Evolutionary conservation across 1,140 invertebrate species (phyloP).

Genomic region (Heliconius congener): DNA sequence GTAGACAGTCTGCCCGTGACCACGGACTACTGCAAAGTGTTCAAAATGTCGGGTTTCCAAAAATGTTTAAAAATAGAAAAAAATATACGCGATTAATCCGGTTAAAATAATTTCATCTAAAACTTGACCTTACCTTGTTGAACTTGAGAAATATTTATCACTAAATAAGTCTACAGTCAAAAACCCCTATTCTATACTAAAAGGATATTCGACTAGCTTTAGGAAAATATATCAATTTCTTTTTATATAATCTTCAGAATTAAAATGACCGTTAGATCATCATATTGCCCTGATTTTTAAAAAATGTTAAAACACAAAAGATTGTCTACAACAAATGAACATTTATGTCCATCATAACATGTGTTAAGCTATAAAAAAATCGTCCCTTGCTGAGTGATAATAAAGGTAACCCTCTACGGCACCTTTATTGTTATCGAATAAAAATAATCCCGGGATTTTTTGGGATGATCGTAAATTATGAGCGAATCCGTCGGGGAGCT

Average conservation of each 20-base stretch:
- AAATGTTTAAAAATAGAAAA: too few species aligned
- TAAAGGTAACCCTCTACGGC: conserved; percentile 75
- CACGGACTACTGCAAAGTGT: too few species aligned
- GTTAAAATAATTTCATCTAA: too few species aligned
- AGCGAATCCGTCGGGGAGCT: conserved; percentile 54
- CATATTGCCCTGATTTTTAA: neutral
- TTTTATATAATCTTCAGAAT: neutral
- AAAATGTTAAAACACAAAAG: neutral
- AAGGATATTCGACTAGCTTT: too few species aligned
- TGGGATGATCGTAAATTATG: conserved; percentile 79
- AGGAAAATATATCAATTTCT: too few species aligned
- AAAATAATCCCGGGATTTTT: conserved; percentile 79
- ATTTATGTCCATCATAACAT: conserved; percentile 46
- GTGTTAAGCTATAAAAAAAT: conserved; percentile 74
- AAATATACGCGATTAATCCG: too few species aligned
- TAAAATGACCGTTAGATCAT: neutral
- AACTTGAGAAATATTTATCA: too few species aligned
- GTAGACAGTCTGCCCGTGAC: too few species aligned
- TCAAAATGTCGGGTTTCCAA: too few species aligned
- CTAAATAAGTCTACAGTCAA: too few species aligned
- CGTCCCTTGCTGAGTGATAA: conserved; percentile 72
- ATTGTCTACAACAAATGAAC: conserved; percentile 10
- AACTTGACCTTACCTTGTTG: too few species aligned
- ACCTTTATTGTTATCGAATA: conserved; percentile 81
- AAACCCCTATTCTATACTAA: too few species aligned